Evolutionary conservation across 2,797 vertebrate species (phyloP), one percentile per base, ranked within the genome.

Genomic region (Gymnopithys bicolor): DNA sequence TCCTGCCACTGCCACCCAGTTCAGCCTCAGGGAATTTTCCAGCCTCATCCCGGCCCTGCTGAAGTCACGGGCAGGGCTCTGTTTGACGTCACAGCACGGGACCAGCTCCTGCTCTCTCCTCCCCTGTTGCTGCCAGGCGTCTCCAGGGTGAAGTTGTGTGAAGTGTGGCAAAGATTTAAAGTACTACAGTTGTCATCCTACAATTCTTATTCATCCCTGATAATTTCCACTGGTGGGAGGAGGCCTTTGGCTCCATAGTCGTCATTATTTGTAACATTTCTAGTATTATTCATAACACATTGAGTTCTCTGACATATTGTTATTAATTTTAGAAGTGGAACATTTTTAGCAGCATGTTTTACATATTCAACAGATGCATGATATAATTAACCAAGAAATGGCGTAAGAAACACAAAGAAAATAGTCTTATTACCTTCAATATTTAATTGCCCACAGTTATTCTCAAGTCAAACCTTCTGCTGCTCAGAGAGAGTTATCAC

Each of bases 351-450:
- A 87, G 78, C 81, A 67, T 4, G 33, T 49, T 95, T 93, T 70
- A 67, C 63, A 80, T 80, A 73, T 93, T 94, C 84, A 96, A 45
- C 68, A 87, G 68, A 85, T 68, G 37, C 66, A 82, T 77, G 82
- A 96, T 94, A 96, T 79, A 93, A 94, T 94, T 91, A 96, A 95
- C 70, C n/a, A 55, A 94, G 89, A 76, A 84, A 90, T 82, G 83
- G 62, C 71, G 1, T 58, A 93, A 89, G 93, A 82, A 95, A 84
- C 63, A 90, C 76, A 89, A 83, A 84, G 76, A 66, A 90, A 96
- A 92, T 51, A 39, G 85, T 93, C 70, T 58, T 79, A 58, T 89
- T 89, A 91, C 71, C 52, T 84, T 87, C 76, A 85, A 32, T 66
- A 85, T 90, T 93, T 95, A 89, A 93, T 90, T 93, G 89, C 56